Percentiles rank a stretch among this genome's conserved stretches.
Evolutionary conservation across 2,888 invertebrate genomes (phyloP).

Genomic region (Poecilus cupreus): DNA sequence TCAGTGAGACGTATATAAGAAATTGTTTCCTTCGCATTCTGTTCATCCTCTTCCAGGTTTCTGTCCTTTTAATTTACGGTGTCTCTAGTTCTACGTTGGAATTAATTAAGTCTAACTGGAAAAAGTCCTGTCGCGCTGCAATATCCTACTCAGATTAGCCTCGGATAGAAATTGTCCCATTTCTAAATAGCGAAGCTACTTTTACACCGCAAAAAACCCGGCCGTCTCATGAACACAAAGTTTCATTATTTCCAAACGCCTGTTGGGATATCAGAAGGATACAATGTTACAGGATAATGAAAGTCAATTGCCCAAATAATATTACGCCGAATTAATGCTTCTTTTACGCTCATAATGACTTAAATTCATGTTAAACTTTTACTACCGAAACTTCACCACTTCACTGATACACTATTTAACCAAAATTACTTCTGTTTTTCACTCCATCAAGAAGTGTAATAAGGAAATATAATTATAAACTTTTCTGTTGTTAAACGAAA

Average conservation of each 20-base stretch:
- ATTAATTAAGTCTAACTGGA: constrained; percentile 48
- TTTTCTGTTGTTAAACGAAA: too few relatives aligned
- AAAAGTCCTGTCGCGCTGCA: constrained; percentile 25
- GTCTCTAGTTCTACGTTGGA: constrained; percentile 24
- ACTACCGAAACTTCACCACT: not conserved
- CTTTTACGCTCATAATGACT: not conserved
- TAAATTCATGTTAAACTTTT: not conserved
- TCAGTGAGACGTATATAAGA: constrained; percentile 7
- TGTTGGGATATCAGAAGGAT: not conserved
- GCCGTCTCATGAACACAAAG: constrained; percentile 14
- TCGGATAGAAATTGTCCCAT: constrained; percentile 11
- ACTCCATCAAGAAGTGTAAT: too few relatives aligned
- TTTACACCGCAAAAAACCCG: constrained; percentile 15
- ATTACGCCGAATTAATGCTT: constrained; percentile 9
- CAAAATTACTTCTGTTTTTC: not conserved
- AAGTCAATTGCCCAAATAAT: constrained; percentile 30
- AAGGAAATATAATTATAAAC: too few relatives aligned
- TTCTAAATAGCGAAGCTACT: constrained; percentile 18
- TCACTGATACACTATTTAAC: not conserved
- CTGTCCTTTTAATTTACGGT: constrained; percentile 49
- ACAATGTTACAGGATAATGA: constrained; percentile 34
- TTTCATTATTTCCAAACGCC: constrained; percentile 17
- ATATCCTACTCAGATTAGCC: constrained; percentile 34
- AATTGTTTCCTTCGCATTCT: constrained; percentile 14
- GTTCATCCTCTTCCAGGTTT: constrained; percentile 44